Conservation (phyloP, 2,888 invertebrate genomes). For the Itoplectis maculator region DNA sequence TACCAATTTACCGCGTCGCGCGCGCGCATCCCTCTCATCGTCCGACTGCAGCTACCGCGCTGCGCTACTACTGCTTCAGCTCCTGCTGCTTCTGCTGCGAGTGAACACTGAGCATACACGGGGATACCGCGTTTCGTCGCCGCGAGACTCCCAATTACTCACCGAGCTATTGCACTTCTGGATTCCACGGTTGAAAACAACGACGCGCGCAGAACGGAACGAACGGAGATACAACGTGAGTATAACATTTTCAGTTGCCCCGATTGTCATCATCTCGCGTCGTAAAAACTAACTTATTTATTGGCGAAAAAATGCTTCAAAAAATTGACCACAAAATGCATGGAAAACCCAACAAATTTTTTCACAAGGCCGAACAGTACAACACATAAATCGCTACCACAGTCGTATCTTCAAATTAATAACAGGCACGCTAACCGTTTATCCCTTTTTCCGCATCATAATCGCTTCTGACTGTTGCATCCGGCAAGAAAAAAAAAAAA, state of each 20-base stretch:
- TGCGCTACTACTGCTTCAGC: slow-evolving; percentile 31
- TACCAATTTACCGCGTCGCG: slow-evolving; percentile 69
- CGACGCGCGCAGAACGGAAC: slow-evolving; percentile 8
- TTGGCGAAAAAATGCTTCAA: too few species aligned
- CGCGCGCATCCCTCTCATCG: slow-evolving; percentile 51
- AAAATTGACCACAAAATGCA: too few species aligned
- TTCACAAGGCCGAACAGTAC: too few species aligned
- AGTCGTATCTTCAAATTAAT: background rate
- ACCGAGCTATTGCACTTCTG: slow-evolving; percentile 77
- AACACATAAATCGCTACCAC: too few species aligned
- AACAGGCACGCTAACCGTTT: too few species aligned
- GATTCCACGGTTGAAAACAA: slow-evolving; percentile 72
- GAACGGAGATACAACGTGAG: background rate
- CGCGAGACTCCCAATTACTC: slow-evolving; percentile 77
- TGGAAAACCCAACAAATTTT: too few species aligned
- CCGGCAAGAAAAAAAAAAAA: too few species aligned
- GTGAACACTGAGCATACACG: slow-evolving; percentile 63
- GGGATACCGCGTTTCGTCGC: slow-evolving; percentile 75
- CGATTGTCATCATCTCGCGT: background rate
- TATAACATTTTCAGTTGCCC: background rate
- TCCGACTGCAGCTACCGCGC: slow-evolving; percentile 35
- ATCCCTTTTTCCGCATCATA: slow-evolving; percentile 1
- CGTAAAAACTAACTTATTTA: too few species aligned
- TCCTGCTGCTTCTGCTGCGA: slow-evolving; percentile 29
- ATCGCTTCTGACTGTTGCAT: too few species aligned